phyloP scores from a whole-genome alignment of 2,113 vertebrate genomes.

The Melanerpes formicivorus region DNA sequence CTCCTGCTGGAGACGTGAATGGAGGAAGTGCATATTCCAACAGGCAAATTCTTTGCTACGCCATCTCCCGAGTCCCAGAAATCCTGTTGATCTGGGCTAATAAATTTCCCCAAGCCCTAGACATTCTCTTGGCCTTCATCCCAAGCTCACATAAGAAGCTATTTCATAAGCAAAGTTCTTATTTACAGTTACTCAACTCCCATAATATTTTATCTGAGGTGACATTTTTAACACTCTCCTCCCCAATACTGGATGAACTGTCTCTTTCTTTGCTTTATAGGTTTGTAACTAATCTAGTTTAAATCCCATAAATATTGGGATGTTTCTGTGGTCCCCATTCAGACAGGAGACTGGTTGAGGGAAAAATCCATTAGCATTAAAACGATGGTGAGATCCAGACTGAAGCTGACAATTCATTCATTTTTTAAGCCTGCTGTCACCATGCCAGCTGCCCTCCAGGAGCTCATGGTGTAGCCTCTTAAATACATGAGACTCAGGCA shows the following conservation, averaged over 20 bases:
- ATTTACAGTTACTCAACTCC: constrained; percentile 71
- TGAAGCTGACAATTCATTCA: constrained; percentile 54
- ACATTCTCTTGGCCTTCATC: constrained; percentile 72
- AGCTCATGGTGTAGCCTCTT: not conserved
- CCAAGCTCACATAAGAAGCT: constrained; percentile 74
- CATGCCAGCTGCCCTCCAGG: constrained; percentile 48
- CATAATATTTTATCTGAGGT: constrained; percentile 75
- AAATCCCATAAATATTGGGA: constrained; percentile 67
- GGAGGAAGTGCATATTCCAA: constrained; percentile 51
- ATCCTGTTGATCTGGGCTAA: constrained; percentile 68
- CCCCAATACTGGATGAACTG: constrained; percentile 66
- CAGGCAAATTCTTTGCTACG: constrained; percentile 68
- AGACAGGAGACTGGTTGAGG: constrained; percentile 33
- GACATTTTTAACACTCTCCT: constrained; percentile 72
- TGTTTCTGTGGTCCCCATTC: constrained; percentile 65
- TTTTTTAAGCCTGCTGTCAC: constrained; percentile 45
- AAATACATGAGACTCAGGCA: not conserved
- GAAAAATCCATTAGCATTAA: constrained; percentile 64
- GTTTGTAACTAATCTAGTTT: constrained; percentile 70
- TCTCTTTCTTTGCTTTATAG: constrained; percentile 72
- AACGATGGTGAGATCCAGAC: constrained; percentile 62
- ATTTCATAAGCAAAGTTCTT: constrained; percentile 69
- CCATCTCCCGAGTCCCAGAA: constrained; percentile 65
- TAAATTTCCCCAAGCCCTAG: constrained; percentile 68
- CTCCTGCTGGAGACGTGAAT: constrained; percentile 43